These are phyloP conservation scores for Willowsia nigromaculata DNA, from an alignment of 2,888 invertebrate species.

Conservation along the genomic window DNA sequence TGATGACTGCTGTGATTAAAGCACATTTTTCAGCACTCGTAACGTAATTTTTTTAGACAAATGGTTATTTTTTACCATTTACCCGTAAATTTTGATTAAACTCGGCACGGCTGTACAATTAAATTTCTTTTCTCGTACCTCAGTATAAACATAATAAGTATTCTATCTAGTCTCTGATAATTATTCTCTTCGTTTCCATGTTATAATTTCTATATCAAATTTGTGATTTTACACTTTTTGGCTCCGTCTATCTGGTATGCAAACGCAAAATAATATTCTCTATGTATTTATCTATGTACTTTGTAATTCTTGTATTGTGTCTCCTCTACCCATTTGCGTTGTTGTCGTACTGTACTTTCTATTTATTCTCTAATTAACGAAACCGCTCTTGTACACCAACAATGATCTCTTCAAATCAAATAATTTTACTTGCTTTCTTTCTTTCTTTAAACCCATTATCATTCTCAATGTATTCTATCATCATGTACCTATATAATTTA, in stretches of 20 bases:
- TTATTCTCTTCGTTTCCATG: neutral
- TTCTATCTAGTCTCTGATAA: neutral
- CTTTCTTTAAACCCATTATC: neutral
- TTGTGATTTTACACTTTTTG: conserved; percentile 13
- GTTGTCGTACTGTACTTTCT: conserved; percentile 24
- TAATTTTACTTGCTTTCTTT: conserved; percentile 20
- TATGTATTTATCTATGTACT: conserved; percentile 1
- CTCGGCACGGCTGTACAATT: neutral
- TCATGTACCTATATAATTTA: conserved; percentile 27
- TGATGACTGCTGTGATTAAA: neutral
- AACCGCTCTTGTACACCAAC: conserved; percentile 27
- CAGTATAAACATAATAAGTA: neutral
- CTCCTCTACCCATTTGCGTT: conserved; percentile 27
- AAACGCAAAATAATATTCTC: conserved; percentile 19
- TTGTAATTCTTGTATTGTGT: conserved; percentile 53
- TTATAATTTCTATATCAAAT: conserved; percentile 2
- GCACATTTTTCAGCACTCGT: conserved; percentile 30
- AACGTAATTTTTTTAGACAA: neutral
- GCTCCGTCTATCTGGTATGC: conserved; percentile 26
- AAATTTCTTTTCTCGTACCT: neutral
- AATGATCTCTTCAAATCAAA: neutral
- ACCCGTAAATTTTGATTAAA: conserved; percentile 1
- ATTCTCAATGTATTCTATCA: conserved; percentile 28
- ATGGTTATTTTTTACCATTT: neutral
- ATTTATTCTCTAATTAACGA: conserved; percentile 5